Evolutionary conservation across 2,113 vertebrate species (phyloP).

Genomic region (Corythornis madagascariensis): DNA sequence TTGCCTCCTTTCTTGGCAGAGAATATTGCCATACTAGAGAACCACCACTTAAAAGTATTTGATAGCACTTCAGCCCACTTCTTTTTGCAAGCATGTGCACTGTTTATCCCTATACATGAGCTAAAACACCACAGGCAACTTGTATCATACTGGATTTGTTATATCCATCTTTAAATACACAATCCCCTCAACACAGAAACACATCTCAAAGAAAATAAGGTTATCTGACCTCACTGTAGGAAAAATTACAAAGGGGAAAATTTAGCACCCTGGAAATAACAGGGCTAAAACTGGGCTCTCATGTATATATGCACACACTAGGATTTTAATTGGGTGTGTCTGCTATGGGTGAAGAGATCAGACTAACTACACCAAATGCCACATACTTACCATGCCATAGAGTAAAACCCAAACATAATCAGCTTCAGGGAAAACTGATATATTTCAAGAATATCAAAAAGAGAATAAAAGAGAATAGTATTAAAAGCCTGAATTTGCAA

Average conservation of each 20-base stretch:
- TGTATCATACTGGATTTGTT: background rate
- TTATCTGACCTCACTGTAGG: background rate
- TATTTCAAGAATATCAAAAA: background rate
- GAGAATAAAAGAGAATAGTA: background rate
- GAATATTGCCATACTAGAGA: background rate
- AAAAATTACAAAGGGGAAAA: background rate
- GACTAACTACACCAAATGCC: background rate
- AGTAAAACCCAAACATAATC: background rate
- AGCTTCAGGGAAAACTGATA: background rate
- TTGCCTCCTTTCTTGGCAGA: background rate
- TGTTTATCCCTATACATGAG: background rate
- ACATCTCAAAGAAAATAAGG: background rate
- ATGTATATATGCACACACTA: background rate
- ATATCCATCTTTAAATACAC: background rate
- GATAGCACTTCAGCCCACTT: background rate
- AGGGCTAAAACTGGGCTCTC: background rate
- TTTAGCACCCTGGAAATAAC: background rate
- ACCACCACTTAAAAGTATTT: background rate
- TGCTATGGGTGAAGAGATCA: background rate
- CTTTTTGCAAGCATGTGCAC: background rate
- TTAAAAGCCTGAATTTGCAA: background rate
- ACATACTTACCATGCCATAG: background rate
- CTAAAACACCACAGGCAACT: background rate
- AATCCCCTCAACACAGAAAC: background rate
- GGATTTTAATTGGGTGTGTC: background rate